A percentile compares a stretch with the other conserved stretches of the same genome.
Conservation (phyloP, 2,113 vertebrate genomes). For the Brachyhypopomus gauderio region DNA sequence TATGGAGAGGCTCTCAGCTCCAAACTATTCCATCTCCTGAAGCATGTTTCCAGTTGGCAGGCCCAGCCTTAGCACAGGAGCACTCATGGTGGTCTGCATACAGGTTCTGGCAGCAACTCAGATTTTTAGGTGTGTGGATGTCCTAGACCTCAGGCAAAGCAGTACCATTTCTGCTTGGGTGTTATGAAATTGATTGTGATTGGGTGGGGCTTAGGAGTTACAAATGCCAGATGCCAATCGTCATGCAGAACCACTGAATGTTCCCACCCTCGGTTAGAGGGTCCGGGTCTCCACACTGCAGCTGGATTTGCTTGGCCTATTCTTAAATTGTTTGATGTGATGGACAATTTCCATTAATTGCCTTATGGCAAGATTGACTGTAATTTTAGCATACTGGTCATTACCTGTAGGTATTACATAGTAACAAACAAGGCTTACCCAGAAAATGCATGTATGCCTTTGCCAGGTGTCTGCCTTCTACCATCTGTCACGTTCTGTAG, state of each 20-base stretch:
- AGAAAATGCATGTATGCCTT: neutral
- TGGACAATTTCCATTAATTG: constrained; percentile 43
- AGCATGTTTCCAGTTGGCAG: constrained; percentile 29
- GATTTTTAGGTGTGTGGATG: constrained; percentile 13
- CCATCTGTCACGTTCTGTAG: neutral
- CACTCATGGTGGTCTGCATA: constrained; percentile 29
- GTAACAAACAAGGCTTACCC: constrained; percentile 1
- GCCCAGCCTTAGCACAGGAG: neutral
- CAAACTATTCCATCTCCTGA: constrained; percentile 33
- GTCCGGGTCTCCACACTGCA: neutral
- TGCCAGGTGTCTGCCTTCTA: constrained; percentile 17
- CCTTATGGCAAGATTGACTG: constrained; percentile 27
- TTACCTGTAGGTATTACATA: constrained; percentile 40
- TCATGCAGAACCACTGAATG: too few relatives aligned
- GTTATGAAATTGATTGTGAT: neutral
- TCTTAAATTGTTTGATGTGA: constrained; percentile 34
- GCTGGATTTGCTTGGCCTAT: constrained; percentile 15
- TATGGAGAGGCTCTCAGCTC: constrained; percentile 14
- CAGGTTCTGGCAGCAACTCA: constrained; percentile 25
- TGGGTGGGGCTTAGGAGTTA: too few relatives aligned
- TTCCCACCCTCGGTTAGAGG: neutral
- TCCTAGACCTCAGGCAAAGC: neutral
- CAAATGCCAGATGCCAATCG: too few relatives aligned
- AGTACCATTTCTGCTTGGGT: neutral
- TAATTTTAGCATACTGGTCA: neutral